Evolutionary conservation across 2,888 invertebrate species (phyloP).

Genomic region (Notodonta dromedarius): DNA sequence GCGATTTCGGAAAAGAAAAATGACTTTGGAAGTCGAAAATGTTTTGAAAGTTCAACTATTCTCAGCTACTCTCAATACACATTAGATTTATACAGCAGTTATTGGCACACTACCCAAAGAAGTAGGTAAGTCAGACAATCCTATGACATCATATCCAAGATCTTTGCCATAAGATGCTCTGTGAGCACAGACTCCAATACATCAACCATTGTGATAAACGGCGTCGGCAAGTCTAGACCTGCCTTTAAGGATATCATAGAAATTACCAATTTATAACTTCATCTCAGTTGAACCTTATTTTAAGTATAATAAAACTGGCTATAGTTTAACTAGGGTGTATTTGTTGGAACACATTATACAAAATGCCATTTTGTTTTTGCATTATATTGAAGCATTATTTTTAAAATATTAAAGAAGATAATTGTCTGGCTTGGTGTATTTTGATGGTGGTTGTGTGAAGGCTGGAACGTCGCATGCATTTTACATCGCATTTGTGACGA

Average conservation of each 20-base stretch:
- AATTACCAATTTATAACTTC: not conserved
- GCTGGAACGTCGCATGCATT: slow-evolving; percentile 58
- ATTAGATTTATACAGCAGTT: not conserved
- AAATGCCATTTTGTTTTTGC: not conserved
- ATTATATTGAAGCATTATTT: not conserved
- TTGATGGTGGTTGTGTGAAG: slow-evolving; percentile 36
- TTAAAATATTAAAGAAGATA: slow-evolving; percentile 10
- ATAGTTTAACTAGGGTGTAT: slow-evolving; percentile 9
- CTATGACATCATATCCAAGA: slow-evolving; percentile 12
- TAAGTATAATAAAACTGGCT: slow-evolving; percentile 10
- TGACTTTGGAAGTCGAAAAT: no score
- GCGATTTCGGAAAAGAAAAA: no score
- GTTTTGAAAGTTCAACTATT: no score
- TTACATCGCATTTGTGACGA: slow-evolving; percentile 61
- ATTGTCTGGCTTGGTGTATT: slow-evolving; percentile 11
- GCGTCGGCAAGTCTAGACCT: slow-evolving; percentile 41
- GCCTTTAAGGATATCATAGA: slow-evolving; percentile 19
- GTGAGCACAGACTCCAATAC: slow-evolving; percentile 30
- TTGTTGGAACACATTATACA: not conserved
- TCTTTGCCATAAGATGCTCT: slow-evolving; percentile 9
- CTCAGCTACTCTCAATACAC: not conserved
- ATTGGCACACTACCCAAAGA: not conserved
- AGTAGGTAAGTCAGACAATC: not conserved
- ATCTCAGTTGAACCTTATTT: not conserved
- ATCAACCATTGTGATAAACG: slow-evolving; percentile 32